Percentiles rank a stretch among this genome's conserved stretches.
These are phyloP conservation scores for Rhagoletis pomonella DNA, from an alignment of 1,140 invertebrate species.

Conservation along the genomic window DNA sequence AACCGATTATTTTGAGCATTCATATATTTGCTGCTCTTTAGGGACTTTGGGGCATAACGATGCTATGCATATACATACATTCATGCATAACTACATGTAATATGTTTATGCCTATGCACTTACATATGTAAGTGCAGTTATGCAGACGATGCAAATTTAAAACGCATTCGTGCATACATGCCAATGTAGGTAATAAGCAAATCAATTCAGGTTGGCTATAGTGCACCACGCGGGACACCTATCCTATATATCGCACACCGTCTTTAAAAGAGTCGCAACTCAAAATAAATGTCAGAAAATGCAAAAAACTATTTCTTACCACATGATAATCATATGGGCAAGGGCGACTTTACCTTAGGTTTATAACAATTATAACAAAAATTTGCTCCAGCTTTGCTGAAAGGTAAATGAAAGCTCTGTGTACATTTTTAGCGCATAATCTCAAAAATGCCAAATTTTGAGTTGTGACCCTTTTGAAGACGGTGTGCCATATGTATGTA, in stretches of 20 bases:
- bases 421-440: no score
- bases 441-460: no score
- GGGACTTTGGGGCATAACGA: background rate
- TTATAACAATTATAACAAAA: no score
- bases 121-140: background rate
- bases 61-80: background rate
- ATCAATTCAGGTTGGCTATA: background rate
- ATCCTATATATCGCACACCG: no score
- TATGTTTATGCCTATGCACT: background rate
- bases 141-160: background rate
- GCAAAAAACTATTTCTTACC: no score
- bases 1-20: constrained; percentile 41
- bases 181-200: constrained; percentile 2
- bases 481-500: background rate
- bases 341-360: no score
- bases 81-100: background rate
- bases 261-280: no score
- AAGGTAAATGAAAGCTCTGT: no score
- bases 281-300: background rate
- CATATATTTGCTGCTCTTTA: constrained; percentile 20
- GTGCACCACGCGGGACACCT: background rate
- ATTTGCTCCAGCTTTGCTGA: no score
- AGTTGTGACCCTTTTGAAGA: no score
- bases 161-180: background rate
- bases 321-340: no score